phyloP scores from a whole-genome alignment of 2,113 vertebrate genomes.

The Noctilio leporinus region DNA sequence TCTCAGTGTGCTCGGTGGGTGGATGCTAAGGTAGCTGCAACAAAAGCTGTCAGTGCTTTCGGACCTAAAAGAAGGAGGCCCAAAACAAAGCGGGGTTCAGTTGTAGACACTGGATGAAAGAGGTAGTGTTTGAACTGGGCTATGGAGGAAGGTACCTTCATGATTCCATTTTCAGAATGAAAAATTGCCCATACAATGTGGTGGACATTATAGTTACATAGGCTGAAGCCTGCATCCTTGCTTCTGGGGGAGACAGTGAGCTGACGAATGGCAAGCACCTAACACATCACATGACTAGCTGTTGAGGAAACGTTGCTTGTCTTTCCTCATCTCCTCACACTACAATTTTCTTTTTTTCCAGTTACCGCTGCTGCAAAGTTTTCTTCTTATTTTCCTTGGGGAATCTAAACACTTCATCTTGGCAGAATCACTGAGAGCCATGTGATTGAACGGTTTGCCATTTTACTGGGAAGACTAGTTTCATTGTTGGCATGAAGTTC shows the following conservation, averaged over 20 bases:
- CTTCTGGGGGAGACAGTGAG: neutral
- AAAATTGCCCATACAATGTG: neutral
- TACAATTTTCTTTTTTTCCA: neutral
- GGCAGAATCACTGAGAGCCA: neutral
- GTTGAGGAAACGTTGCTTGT: neutral
- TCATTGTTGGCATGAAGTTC: constrained; percentile 59
- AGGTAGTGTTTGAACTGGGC: neutral
- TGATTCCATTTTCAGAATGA: neutral
- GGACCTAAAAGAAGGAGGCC: neutral
- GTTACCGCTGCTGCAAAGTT: constrained; percentile 10
- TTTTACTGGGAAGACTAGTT: constrained; percentile 59
- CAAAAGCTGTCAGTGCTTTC: neutral
- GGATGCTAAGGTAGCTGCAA: neutral
- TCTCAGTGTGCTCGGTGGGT: neutral
- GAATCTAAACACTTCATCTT: constrained; percentile 42
- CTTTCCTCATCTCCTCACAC: neutral
- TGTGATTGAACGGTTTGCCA: constrained; percentile 52
- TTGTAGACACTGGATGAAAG: neutral
- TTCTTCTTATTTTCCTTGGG: constrained; percentile 45
- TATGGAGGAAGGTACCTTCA: neutral
- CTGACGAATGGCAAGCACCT: neutral
- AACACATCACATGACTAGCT: neutral
- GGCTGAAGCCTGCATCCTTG: neutral
- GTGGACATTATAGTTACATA: neutral
- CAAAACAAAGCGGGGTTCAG: neutral